A percentile compares a stretch with the other conserved stretches of the same genome.
These are phyloP conservation scores for Lasiurus borealis DNA, from an alignment of 2,113 vertebrate genomes.

Conservation along the genomic window DNA sequence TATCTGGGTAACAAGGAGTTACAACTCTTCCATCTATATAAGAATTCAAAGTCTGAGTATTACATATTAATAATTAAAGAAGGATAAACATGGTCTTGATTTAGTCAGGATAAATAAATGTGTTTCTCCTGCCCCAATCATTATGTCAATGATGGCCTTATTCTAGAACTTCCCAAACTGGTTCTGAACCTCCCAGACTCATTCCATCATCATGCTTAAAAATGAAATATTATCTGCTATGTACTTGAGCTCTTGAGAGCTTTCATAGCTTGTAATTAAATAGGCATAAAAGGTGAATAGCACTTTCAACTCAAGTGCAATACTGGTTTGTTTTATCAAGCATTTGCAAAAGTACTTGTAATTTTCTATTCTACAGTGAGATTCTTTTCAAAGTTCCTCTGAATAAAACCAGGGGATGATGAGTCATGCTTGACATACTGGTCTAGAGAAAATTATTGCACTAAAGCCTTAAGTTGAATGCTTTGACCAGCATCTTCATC, in stretches of 20 bases:
- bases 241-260: background rate
- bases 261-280: slow-evolving; percentile 43
- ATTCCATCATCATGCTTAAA: slow-evolving; percentile 11
- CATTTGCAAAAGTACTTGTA: background rate
- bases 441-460: slow-evolving; percentile 28
- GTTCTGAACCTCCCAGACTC: background rate
- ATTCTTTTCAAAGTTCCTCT: slow-evolving; percentile 47
- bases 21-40: background rate
- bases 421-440: background rate
- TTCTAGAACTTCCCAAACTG: background rate
- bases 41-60: background rate
- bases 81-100: background rate
- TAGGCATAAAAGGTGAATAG: slow-evolving; percentile 50
- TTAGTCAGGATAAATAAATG: slow-evolving; percentile 68
- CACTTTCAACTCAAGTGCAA: slow-evolving; percentile 13
- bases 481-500: slow-evolving; percentile 32
- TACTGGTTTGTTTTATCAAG: slow-evolving; percentile 44
- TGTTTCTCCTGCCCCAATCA: background rate
- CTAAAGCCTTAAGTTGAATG: slow-evolving; percentile 37
- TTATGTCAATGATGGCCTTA: background rate
- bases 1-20: background rate
- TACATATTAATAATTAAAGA: background rate
- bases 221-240: slow-evolving; percentile 9
- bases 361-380: slow-evolving; percentile 50
- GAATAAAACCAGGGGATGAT: slow-evolving; percentile 19